These are phyloP conservation scores for Coptodon bakossiorum DNA, from an alignment of 2,113 vertebrate genomes.

Conservation along the genomic window DNA sequence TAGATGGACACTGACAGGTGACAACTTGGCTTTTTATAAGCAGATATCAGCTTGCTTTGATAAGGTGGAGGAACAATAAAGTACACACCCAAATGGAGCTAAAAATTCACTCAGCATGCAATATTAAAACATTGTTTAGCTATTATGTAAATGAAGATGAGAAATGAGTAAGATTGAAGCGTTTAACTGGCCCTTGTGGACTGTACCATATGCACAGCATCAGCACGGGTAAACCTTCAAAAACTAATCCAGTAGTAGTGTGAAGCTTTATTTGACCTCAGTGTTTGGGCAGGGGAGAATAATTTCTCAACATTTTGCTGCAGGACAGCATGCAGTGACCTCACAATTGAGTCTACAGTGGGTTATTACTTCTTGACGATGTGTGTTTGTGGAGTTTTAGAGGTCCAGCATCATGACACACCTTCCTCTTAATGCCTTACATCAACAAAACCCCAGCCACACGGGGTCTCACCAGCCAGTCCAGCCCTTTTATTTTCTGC, in stretches of 20 bases:
- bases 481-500: slow-evolving; percentile 76
- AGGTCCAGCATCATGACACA: slow-evolving; percentile 15
- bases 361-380: neutral
- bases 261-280: neutral
- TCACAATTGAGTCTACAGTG: neutral
- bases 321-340: neutral
- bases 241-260: neutral
- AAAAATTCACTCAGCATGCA: neutral
- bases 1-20: slow-evolving; percentile 60
- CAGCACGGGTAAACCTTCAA: neutral
- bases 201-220: neutral
- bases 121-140: slow-evolving; percentile 11
- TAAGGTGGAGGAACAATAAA: slow-evolving; percentile 17
- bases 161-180: neutral
- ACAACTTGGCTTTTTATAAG: slow-evolving; percentile 36
- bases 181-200: neutral
- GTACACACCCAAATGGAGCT: neutral
- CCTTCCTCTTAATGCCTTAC: slow-evolving; percentile 74
- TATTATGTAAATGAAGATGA: neutral
- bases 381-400: slow-evolving; percentile 37
- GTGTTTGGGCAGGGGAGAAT: neutral
- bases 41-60: slow-evolving; percentile 27
- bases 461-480: slow-evolving; percentile 73
- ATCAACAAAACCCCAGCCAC: slow-evolving; percentile 78
- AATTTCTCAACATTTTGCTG: neutral